A percentile compares a stretch with the other conserved stretches of the same genome.
Conservation (phyloP, 2,888 invertebrate species). For the Rosalia funebris region DNA sequence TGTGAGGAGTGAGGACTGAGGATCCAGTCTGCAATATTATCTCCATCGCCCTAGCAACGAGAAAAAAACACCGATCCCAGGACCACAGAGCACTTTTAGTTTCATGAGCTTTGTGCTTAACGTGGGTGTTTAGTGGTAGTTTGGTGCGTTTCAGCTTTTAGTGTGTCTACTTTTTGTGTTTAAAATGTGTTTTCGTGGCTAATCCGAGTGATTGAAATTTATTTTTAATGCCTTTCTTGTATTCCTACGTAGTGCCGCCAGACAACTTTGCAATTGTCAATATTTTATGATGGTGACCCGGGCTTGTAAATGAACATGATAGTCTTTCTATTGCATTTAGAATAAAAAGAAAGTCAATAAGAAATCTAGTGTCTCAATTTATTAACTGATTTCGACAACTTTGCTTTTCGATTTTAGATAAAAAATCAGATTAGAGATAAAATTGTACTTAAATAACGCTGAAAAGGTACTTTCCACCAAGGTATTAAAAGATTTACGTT, state of each 20-base stretch:
- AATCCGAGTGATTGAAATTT: conserved; percentile 6
- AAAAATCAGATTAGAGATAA: too few relatives aligned
- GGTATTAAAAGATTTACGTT: too few relatives aligned
- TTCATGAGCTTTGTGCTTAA: conserved; percentile 27
- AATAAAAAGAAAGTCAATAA: not conserved
- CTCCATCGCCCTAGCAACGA: conserved; percentile 43
- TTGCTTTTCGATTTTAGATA: not conserved
- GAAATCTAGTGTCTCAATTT: not conserved
- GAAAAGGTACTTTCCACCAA: too few relatives aligned
- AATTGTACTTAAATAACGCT: too few relatives aligned
- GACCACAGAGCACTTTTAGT: conserved; percentile 28
- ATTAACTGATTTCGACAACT: not conserved
- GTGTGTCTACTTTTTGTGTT: conserved; percentile 12
- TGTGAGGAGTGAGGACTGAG: conserved; percentile 18
- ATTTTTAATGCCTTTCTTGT: not conserved
- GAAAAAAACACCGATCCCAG: conserved; percentile 26
- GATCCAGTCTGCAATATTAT: conserved; percentile 34
- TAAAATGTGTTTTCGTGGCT: conserved; percentile 2
- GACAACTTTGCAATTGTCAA: not conserved
- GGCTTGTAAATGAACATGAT: too few relatives aligned
- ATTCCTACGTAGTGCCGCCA: not conserved
- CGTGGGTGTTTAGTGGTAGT: conserved; percentile 31
- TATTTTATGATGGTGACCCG: not conserved
- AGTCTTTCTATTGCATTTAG: too few relatives aligned
- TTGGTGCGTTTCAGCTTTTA: conserved; percentile 24